Conservation (phyloP, 2,797 vertebrate species). For the Ctenopoma multispine region DNA sequence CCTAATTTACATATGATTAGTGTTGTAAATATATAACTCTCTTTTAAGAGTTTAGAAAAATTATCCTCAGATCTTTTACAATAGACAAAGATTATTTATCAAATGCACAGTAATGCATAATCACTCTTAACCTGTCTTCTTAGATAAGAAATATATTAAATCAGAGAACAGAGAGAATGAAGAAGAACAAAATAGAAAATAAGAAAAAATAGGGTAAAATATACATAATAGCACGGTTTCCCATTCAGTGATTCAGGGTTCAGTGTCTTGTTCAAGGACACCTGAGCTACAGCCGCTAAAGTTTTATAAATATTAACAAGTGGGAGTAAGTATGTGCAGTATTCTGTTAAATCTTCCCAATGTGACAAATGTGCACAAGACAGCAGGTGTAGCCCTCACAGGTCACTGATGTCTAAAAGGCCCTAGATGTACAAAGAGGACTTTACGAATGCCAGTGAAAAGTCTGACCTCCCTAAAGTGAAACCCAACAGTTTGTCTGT, state of each 20-base stretch:
- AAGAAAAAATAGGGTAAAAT: neutral
- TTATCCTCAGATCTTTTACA: neutral
- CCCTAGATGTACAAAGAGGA: conserved; percentile 8
- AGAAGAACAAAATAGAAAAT: neutral
- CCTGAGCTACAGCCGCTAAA: neutral
- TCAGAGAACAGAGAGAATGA: neutral
- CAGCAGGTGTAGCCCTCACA: neutral
- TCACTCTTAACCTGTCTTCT: neutral
- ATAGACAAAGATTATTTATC: neutral
- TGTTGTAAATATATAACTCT: neutral
- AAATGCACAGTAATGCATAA: neutral
- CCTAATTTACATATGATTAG: neutral
- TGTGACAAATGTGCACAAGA: neutral
- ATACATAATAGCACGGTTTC: too few species aligned
- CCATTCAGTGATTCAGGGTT: too few species aligned
- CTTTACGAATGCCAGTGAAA: conserved; percentile 23
- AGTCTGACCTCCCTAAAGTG: conserved; percentile 45
- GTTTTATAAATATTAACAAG: neutral
- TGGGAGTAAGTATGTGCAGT: too few species aligned
- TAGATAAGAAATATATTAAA: neutral
- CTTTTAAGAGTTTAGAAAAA: neutral
- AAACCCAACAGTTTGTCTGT: conserved; percentile 64
- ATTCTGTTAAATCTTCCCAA: neutral
- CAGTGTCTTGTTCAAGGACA: neutral
- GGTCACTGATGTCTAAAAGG: conserved; percentile 9